Base-by-base conservation (phyloP, 2,888 invertebrate species). In the Coremacera marginata region DNA sequence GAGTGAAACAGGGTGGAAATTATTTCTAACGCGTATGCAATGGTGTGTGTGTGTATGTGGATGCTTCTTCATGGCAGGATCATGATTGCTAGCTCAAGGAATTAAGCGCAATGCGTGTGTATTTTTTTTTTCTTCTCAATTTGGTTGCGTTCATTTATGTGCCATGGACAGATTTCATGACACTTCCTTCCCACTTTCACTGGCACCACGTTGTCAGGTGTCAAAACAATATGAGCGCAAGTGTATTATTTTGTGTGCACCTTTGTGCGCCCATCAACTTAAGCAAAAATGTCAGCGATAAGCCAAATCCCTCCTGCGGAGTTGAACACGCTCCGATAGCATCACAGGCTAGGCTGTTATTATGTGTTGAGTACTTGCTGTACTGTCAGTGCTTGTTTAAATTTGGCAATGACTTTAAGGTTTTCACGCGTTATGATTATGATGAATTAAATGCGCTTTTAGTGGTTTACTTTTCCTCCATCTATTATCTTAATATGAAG, bases 11-110 rank as follows among this genome's bases (percentile, higher is more conserved):
- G 16, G 51, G 51, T 34, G 51, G 51, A 68, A 68, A 49, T 51
- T 68, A 68, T 68, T 25, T 22, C 68, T 25, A 34, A 68, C 68
- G 68, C 68, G 16, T 51, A 25, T 11, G 68, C 68, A 51, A 14
- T 51, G 68, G 27, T 51, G 51, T 68, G 51, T 25, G 31, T 34
- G 68, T 22, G 27, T 19, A 5, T 37, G 49, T 68, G 51, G 68
- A 16, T 27, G 67, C 34, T 34, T 44, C 14, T 11, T 68, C 68
- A 25, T 51, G 51, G 51, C 49, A 14, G 27, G 22, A n/a, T 27
- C 63, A 16, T 31, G n/a, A n/a, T 5, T 37, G 11, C 22, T 37
- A 37, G 37, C 71, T 71, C 37, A 57, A 57, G 37, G 34, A 19
- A 57, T 34, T 57, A 19, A n/a, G 34, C 19, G 57, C 34, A 31